Evolutionary conservation across 2,797 vertebrate genomes (phyloP).

Genomic region (Enteromius afrohamiltoni): DNA sequence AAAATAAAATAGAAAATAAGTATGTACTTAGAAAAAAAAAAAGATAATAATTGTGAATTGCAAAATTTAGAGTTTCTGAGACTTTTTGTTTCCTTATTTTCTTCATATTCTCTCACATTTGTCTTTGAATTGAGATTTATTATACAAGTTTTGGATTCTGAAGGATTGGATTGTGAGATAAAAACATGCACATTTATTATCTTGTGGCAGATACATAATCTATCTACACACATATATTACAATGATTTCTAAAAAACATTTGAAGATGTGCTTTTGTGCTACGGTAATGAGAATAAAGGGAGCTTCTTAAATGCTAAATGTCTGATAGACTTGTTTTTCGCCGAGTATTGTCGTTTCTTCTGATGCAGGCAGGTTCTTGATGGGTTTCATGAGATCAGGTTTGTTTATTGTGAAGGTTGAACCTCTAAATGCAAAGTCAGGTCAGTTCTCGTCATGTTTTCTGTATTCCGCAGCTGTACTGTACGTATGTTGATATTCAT

Average conservation of each 20-base stretch:
- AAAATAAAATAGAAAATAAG: background rate
- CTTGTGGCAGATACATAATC: background rate
- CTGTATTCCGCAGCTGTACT: constrained; percentile 68
- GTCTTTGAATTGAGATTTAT: background rate
- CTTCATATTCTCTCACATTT: background rate
- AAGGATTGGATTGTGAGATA: background rate
- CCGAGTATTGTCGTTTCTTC: background rate
- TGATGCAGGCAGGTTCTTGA: background rate
- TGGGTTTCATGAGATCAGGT: constrained; percentile 10
- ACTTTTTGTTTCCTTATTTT: background rate
- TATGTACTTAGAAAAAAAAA: background rate
- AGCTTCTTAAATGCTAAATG: background rate
- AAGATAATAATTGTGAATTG: no score
- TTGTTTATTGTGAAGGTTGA: constrained; percentile 50
- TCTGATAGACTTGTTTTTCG: background rate
- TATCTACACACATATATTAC: background rate
- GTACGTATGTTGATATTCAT: constrained; percentile 67
- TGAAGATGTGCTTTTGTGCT: no score
- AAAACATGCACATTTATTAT: background rate
- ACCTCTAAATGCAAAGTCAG: constrained; percentile 67
- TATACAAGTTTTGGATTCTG: background rate
- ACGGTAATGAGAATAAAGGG: constrained; percentile 2
- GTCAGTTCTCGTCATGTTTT: constrained; percentile 65
- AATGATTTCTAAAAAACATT: background rate
- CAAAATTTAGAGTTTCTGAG: no score